Conservation (phyloP, 92 coral and sea anemone species). For the Hydrozoanthus gracilis region DNA sequence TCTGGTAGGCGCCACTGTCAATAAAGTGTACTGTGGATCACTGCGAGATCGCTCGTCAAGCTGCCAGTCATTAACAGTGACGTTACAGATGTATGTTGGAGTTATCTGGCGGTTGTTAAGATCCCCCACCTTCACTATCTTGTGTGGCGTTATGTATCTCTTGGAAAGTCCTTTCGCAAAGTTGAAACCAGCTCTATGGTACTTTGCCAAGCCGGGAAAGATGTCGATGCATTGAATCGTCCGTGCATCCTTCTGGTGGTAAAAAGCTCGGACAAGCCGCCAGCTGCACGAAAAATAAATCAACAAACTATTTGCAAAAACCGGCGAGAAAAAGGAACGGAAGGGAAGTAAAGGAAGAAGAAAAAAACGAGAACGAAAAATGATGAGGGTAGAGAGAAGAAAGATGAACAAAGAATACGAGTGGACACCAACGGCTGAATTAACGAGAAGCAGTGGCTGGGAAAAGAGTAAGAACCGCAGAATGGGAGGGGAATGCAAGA, state of each 20-base stretch:
- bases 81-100: constrained; percentile 37
- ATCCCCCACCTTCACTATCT: constrained; percentile 8
- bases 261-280: constrained; percentile 42
- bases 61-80: constrained; percentile 71
- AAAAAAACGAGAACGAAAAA: neutral
- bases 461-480: neutral
- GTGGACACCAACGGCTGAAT: neutral
- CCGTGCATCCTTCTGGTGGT: constrained; percentile 8
- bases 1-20: constrained; percentile 49
- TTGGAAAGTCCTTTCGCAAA: neutral
- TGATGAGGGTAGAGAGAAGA: neutral
- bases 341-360: neutral
- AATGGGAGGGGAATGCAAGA: neutral
- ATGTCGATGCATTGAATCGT: constrained; percentile 30
- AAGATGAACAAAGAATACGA: no score
- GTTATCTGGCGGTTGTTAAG: neutral
- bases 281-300: neutral
- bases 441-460: neutral
- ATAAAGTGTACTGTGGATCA: constrained; percentile 31
- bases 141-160: neutral
- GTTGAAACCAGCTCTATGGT: constrained; percentile 2
- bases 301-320: neutral
- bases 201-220: constrained; percentile 31
- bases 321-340: neutral
- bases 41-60: neutral